phyloP scores from a whole-genome alignment of 37 sponge, comb jelly and placozoan genomes.

The Mnemiopsis leidyi region DNA sequence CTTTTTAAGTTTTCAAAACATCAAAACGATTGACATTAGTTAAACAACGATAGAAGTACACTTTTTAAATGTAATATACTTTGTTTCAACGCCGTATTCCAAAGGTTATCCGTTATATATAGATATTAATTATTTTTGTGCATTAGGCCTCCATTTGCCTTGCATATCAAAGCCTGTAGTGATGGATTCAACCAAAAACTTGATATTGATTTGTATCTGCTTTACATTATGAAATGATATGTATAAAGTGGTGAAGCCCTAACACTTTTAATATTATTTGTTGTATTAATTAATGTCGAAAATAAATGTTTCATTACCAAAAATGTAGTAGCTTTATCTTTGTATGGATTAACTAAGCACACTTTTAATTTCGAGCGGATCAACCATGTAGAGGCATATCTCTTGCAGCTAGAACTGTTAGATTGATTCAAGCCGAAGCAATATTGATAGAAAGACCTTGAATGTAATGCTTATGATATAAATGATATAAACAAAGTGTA shows the following conservation, averaged over 20 bases:
- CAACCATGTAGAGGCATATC: neutral
- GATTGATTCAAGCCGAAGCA: no score
- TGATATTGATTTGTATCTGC: neutral
- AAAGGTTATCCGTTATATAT: no score
- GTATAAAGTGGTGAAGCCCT: neutral
- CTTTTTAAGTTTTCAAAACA: neutral
- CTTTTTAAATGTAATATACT: no score
- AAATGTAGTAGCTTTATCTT: neutral
- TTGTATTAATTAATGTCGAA: neutral
- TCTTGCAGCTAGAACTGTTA: no score
- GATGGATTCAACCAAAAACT: neutral
- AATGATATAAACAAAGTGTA: neutral
- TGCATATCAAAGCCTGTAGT: no score
- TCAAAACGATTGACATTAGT: neutral
- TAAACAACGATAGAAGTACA: no score
- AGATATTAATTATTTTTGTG: no score
- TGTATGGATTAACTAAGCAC: neutral
- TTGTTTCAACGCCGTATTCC: no score
- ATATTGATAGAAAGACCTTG: neutral
- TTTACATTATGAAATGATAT: neutral
- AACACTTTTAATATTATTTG: neutral
- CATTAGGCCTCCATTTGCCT: no score
- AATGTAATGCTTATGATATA: neutral
- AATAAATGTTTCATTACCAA: neutral
- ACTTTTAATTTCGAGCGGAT: neutral